Evolutionary conservation across 2,113 vertebrate species (phyloP), one percentile per base, ranked within the genome.

Genomic region (Grammomys dolichurus): DNA sequence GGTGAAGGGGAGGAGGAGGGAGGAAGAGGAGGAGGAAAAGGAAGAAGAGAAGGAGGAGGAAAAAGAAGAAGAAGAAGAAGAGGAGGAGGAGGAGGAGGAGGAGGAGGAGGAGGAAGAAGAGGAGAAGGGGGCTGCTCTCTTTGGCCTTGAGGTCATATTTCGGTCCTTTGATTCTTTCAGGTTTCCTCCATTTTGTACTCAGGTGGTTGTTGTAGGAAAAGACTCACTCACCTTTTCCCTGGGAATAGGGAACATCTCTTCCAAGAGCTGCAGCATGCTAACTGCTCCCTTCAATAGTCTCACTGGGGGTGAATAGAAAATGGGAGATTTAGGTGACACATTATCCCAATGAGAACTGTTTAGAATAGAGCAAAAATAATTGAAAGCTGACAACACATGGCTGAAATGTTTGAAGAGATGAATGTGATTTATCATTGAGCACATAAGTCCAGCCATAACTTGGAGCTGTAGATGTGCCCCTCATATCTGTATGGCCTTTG

Each of bases 351-450:
- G 94, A 97, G 96, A 97, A 84, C 48, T 76, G 89, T 95, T 60
- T 95, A 89, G 92, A 97, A 97, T 89, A 87, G 86, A 97, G 90
- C 87, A 58, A 97, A 95, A 97, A 95, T 96, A 95, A 98, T 92
- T 96, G 91, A 97, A 96, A 96, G 96, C 95, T 91, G 96, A 96
- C 95, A 97, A 95, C 95, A 96, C 97, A 97, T 95, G 95, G 69
- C 89, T 97, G 94, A 94, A 97, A 94, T 94, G 95, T 97, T 97
- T 95, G 75, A 96, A 96, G 96, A 96, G 96, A 96, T 94, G 88
- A 96, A 94, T 80, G 73, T 97, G 97, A 97, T 97, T 98, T 97
- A 96, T 97, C 95, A 96, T 54, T 56, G 6, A 91, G 92, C 80
- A n/a, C 94, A 69, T 92, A 93, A 87, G 92, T 90, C 77, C 95